Evolutionary conservation across 2,888 invertebrate species (phyloP), one percentile per base, ranked within the genome.

Genomic region (Helleia helle): DNA sequence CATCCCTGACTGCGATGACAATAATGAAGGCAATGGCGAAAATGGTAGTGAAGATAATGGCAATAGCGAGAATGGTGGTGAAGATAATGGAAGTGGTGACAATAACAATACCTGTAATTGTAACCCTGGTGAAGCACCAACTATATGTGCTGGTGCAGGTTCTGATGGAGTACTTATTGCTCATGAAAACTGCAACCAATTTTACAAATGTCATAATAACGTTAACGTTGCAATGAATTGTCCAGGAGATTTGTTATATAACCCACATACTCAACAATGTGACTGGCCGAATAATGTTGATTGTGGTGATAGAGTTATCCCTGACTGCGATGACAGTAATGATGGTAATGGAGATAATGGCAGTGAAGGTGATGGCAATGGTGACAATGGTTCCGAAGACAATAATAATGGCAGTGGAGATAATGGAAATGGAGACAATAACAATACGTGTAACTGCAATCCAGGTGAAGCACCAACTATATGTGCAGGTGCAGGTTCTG

Each of bases 151-250:
- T 9, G 50, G 48, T 8, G 45, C 46, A 17, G 54, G 41, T 2
- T 65, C 64, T 2, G 51, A 54, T 11, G 53, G 51, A 4, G 14
- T 29, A 3, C 39, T 54, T 1, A 11, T 54, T 1, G 50, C 54
- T 1, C 52, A 55, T 27, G 48, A 52, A 27, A 47, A 58, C 27
- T 70, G 70, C 39, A 54, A 56, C 31, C 54, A 62, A 44, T 70
- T 59, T 49, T 68, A 66, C 40, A 48, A 55, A 13, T 69, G 69
- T n/a, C n/a, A n/a, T n/a, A n/a, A n/a, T n/a, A n/a, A n/a, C n/a
- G n/a, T n/a, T n/a, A n/a, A n/a, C n/a, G n/a, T n/a, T n/a, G n/a
- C n/a, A n/a, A n/a, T n/a, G n/a, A n/a, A n/a, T n/a, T n/a, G n/a
- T n/a, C n/a, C n/a, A n/a, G n/a, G n/a, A n/a, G n/a, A n/a, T 3